Evolutionary conservation across 1,140 invertebrate species (phyloP).

Genomic region (Chrysoperla carnea): DNA sequence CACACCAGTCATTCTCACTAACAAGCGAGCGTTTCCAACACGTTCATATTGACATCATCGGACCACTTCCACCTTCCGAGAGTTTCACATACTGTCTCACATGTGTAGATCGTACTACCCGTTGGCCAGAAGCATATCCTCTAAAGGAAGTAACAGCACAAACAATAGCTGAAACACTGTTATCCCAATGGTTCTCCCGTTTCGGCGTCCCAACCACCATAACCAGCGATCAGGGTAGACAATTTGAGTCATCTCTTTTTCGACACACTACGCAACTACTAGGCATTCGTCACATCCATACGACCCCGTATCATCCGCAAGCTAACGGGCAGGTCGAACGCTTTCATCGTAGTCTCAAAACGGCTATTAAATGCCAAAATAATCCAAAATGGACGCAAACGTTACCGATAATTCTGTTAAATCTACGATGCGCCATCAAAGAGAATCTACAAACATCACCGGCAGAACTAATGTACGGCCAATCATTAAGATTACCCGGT

Average conservation of each 20-base stretch:
- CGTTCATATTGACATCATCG: conserved; percentile 12
- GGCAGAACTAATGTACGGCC: conserved; percentile 1
- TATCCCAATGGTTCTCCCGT: conserved; percentile 11
- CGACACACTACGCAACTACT: conserved; percentile 6
- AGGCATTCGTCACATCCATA: conserved; percentile 8
- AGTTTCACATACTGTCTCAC: conserved; percentile 19
- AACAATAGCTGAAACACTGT: background rate
- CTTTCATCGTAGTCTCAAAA: conserved; percentile 14
- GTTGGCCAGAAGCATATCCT: conserved; percentile 3
- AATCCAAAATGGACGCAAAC: background rate
- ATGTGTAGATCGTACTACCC: conserved; percentile 18
- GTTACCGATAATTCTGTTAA: conserved; percentile 2
- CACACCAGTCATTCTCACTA: conserved; percentile 8
- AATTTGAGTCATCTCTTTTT: conserved; percentile 15
- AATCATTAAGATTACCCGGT: background rate
- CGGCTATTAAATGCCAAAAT: conserved; percentile 12
- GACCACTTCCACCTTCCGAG: conserved; percentile 16
- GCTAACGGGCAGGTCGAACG: conserved; percentile 12
- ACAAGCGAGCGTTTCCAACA: conserved; percentile 11
- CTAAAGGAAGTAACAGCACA: conserved; percentile 2
- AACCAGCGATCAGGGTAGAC: conserved; percentile 14
- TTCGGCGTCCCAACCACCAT: conserved; percentile 13
- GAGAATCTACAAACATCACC: conserved; percentile 6
- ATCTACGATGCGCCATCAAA: background rate
- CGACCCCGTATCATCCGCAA: conserved; percentile 12